Evolutionary conservation across 2,888 invertebrate genomes (phyloP), one percentile per base, ranked within the genome.

Genomic region (Drosophila mayaguana): DNA sequence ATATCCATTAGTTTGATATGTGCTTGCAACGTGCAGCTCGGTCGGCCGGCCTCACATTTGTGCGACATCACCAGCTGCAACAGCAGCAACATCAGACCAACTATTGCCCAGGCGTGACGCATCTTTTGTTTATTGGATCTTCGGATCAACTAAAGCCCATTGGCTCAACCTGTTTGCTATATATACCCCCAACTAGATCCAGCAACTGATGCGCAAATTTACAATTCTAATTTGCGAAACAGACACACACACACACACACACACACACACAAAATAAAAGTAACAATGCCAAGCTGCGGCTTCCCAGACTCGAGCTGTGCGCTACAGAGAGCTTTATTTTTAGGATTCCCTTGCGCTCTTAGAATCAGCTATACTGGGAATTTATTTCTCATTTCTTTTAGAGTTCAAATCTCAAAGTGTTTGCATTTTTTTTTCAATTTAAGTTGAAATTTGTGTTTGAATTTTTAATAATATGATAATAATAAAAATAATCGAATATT

Each of bases 91-190:
- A 85, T 11, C 38, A 72, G 6, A n/a, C 48, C 59, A 57, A 64
- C 5, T n/a, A 59, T 34, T 56, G 53, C n/a, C 22, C 62, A 63
- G 56, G 20, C 20, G 12, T 60, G 75, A 62, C 68, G 71, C 83
- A 83, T 88, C 50, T 32, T 85, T 25, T 1, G 50, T 22, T 54
- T 42, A 40, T 59, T 68, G 55, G 22, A 54, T 54, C 54, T 57
- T 45, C 50, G 55, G 46, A 70, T 56, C 56, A 45, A 72, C 79
- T 80, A 64, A 69, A 46, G 63, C 45, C 48, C 28, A 7, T 18
- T 51, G 36, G 60, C 28, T 25, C 63, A 66, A 80, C 78, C 86
- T 53, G 88, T 80, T 83, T 60, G 66, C 88, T 88, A 83, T 83
- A 80, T 83, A 83, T 83, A 83, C 63, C 28, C 22, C 12, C 63